Base-by-base conservation (phyloP, 1,140 invertebrate genomes). In the Drosophila nebulosa region DNA sequence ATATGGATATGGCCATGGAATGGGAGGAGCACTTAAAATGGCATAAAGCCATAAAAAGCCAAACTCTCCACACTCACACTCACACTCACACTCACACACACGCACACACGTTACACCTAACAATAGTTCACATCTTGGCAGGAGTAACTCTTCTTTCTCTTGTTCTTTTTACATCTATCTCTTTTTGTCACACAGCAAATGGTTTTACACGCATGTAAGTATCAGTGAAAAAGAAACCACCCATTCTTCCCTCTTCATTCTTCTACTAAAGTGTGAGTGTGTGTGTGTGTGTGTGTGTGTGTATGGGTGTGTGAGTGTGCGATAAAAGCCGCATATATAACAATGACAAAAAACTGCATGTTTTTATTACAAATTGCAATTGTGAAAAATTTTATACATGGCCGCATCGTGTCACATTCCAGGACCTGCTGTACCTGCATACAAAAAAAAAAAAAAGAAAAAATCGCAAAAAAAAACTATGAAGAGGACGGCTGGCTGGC, bases 351-450 rank as follows among this genome's bases (percentile, higher is more conserved):
- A 78, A 89, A 79, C 71, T 83, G 75, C 84, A 88, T 89, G 83
- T 88, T 88, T 88, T 88, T 88, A 88, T 89, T 88, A 88, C 83
- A 88, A 88, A 88, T 89, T 88, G 83, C 83, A 89, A 89, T 88
- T 88, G 83, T 89, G 71, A 83, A 79, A 83, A 88, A 89, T 88
- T 88, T 79, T 89, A 89, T 88, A 88, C 83, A 88, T 89, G 84
- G 83, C 79, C 79, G 83, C 75, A 50, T 74, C 69, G 69, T 86
- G 81, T 86, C 78, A 88, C 83, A 85, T 74, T 81, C 81, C 70
- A 63, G 70, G 22, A 63, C 71, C 67, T 74, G 69, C 30, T 51
- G 51, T 69, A 69, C 78, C 74, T 81, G 74, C 55, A 64, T 66
- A 51, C 55, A 32, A 50, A 51, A 58, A 32, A 50, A 2, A 57